A percentile compares a stretch with the other conserved stretches of the same genome.
Conservation (phyloP, 2,888 invertebrate species). For the Dryococelus australis region DNA sequence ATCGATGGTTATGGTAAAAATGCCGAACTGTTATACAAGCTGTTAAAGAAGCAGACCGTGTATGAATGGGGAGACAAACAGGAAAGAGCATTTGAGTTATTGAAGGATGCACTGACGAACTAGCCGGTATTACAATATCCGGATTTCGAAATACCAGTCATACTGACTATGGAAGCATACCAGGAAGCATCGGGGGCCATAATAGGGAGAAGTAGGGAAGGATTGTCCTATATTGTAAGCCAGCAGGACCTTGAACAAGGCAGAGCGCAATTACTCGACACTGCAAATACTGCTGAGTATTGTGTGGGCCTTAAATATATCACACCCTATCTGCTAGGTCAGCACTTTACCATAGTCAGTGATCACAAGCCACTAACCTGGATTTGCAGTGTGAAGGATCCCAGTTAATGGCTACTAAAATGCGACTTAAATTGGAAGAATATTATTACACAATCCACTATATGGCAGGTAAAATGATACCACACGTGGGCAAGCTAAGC, state of each 20-base stretch:
- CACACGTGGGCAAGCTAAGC: conserved; percentile 43
- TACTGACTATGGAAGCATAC: conserved; percentile 54
- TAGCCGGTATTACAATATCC: conserved; percentile 40
- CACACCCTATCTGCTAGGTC: conserved; percentile 33
- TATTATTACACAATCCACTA: conserved; percentile 51
- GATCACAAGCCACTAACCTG: too few relatives aligned
- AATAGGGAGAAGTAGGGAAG: conserved; percentile 49
- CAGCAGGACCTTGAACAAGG: conserved; percentile 52
- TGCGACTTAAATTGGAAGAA: conserved; percentile 46
- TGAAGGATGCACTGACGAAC: conserved; percentile 33
- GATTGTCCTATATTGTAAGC: conserved; percentile 55
- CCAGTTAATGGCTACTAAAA: background rate
- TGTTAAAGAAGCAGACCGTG: conserved; percentile 9
- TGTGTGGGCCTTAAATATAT: conserved; percentile 52
- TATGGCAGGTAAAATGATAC: conserved; percentile 47
- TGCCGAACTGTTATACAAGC: conserved; percentile 33
- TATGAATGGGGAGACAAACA: conserved; percentile 35
- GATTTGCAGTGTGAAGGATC: background rate
- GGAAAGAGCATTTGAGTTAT: conserved; percentile 27
- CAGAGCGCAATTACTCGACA: conserved; percentile 55
- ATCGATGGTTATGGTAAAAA: conserved; percentile 36
- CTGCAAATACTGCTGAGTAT: conserved; percentile 56
- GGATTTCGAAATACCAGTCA: conserved; percentile 49
- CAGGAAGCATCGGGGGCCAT: conserved; percentile 52
- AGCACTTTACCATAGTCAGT: too few relatives aligned